A percentile compares a stretch with the other conserved stretches of the same genome.
Evolutionary conservation across 2,888 invertebrate genomes (phyloP).

Genomic region (Halictus ligatus): DNA sequence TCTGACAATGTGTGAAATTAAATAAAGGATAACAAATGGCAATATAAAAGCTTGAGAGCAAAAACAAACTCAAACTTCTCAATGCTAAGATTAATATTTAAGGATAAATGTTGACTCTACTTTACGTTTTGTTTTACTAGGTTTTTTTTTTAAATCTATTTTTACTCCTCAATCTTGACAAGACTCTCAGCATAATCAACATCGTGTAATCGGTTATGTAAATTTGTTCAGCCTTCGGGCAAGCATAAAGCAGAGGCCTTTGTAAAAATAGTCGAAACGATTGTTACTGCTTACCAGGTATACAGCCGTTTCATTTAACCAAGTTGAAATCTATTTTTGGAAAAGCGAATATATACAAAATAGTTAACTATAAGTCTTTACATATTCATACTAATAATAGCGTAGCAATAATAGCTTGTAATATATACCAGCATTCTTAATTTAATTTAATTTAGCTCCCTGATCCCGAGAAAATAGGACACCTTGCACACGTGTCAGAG

Average conservation of each 20-base stretch:
- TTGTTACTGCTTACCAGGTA: background rate
- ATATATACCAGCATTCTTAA: too few relatives aligned
- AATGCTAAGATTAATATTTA: background rate
- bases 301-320: too few relatives aligned
- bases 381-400: too few relatives aligned
- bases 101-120: background rate
- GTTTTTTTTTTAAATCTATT: background rate
- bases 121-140: background rate
- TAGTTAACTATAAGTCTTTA: too few relatives aligned
- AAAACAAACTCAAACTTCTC: background rate
- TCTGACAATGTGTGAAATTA: background rate
- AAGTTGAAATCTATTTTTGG: too few relatives aligned
- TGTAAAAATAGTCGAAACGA: background rate
- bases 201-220: background rate
- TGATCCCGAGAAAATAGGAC: background rate
- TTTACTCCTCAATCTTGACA: background rate
- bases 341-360: too few relatives aligned
- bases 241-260: background rate
- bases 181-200: background rate
- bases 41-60: background rate
- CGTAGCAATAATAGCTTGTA: too few relatives aligned
- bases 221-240: background rate
- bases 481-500: slow-evolving; percentile 3
- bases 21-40: background rate
- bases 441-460: background rate